Base-by-base conservation (phyloP, 2,888 invertebrate genomes). In the Dynastes grantii region DNA sequence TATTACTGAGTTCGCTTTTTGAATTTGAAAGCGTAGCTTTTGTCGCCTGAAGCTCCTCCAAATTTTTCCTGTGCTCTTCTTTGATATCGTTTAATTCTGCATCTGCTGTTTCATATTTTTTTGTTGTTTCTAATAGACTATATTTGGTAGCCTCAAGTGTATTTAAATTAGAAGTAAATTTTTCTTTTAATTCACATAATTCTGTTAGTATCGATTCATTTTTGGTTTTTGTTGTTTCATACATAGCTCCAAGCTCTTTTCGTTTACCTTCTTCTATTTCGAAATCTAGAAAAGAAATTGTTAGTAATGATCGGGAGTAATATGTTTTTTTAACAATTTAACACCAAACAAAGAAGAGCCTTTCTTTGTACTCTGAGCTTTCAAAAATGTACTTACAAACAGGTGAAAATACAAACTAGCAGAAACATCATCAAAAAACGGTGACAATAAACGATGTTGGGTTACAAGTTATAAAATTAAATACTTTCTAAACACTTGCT, bases 151-250 rank as follows among this genome's bases (percentile, higher is more conserved):
- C 3, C 22, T 29, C 27, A 9, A 71, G 49, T 3, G 5, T 27
- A 51, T 1, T 40, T 27, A 16, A 45, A 22, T 9, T 22, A 29
- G 63, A 64, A 63, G 40, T 32, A 11, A 53, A 53, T 55, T 71
- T 71, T 11, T 71, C 16, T n/a, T 71, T 53, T 16, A 53, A 53
- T 32, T 71, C 29, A n/a, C 13, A 2, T 27, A 71, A 27, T 27
- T 53, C 53, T 2, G n/a, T 49, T 27, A 16, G 45, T 6, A 67
- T 22, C 49, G 16, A 27, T 49, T 67, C 67, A 11, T 8, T 49
- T 16, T 67, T 22, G 45, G 13, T 45, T 45, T 67, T 45, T 2
- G 22, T 22, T 9, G 8, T 22, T 4, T 1, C 45, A 2, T 45
- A 22, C 22, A 16, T 45, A 9, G 8, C 8, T 67, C n/a, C 27